Base-by-base conservation (phyloP, 2,113 vertebrate species). In the Larimichthys crocea region DNA sequence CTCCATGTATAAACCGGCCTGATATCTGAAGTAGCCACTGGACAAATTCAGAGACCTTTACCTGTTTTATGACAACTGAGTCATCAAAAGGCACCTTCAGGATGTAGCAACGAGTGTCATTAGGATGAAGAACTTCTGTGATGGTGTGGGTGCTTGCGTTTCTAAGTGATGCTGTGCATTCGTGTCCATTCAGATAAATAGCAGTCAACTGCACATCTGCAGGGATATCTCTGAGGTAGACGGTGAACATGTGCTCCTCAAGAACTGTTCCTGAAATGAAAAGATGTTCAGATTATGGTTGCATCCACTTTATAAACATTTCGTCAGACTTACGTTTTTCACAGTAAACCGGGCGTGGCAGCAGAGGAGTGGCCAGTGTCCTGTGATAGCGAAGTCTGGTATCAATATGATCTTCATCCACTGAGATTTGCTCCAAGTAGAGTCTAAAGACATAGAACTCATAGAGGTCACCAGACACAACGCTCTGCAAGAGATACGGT, bases 151-250 rank as follows among this genome's bases (percentile, higher is more conserved):
- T 22, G 72, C 69, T 91, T 0, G 22, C 0, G 16, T 86, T 80
- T 0, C 20, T n/a, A n/a, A 83, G 10, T 0, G 56, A 60, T 1
- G 82, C 3, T 0, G 3, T 0, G 4, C 70, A 81, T 0, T 70
- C 15, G 0, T 64, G 19, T 1, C 89, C 91, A 50, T 94, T 94
- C 24, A 95, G 10, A 6, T 31, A 11, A 19, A 93, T 40, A 0
- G 85, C 66, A 6, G 67, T 20, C 60, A 95, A 52, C 12, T 29
- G 42, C 0, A 93, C 85, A 24, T 95, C 93, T 1, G 71, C 64
- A 10, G 93, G 91, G n/a, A 95, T 24, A 2, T 90, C 65, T 0
- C 90, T 91, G 0, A 95, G 86, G 82, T 88, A 90, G 12, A 93
- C 29, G 0, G 79, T 89, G 74, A 95, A 95, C 6, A 55, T 0